Percentiles rank a stretch among this genome's conserved stretches.
Conservation (phyloP, 2,797 vertebrate genomes). For the Lagothrix lagotricha region DNA sequence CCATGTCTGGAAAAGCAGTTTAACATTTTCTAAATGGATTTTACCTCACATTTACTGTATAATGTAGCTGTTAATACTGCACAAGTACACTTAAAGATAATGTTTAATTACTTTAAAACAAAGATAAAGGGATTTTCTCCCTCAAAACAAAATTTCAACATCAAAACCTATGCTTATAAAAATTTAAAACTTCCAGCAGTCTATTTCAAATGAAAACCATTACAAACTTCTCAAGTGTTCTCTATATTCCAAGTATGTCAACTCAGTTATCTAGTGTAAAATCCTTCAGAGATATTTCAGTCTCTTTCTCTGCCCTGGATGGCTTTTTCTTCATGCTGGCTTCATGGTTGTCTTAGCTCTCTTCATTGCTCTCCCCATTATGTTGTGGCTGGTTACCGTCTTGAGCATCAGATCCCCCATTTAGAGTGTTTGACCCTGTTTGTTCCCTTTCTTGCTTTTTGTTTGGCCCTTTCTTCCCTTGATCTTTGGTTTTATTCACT, state of each 20-base stretch:
- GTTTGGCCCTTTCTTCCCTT: conserved; percentile 91
- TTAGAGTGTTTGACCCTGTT: conserved; percentile 89
- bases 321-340: conserved; percentile 84
- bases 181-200: conserved; percentile 85
- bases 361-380: conserved; percentile 87
- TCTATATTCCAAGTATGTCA: conserved; percentile 69
- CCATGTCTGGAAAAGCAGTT: conserved; percentile 79
- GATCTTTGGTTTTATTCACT: conserved; percentile 90
- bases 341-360: conserved; percentile 86
- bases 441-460: conserved; percentile 94
- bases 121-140: conserved; percentile 77
- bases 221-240: conserved; percentile 75
- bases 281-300: conserved; percentile 81
- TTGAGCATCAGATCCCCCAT: conserved; percentile 89
- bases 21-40: conserved; percentile 53
- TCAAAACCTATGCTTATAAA: conserved; percentile 88
- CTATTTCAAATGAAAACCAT: conserved; percentile 82
- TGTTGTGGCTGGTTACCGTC: conserved; percentile 86
- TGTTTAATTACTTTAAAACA: conserved; percentile 79
- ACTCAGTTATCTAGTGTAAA: conserved; percentile 83
- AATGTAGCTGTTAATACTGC: conserved; percentile 84
- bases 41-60: conserved; percentile 72
- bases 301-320: conserved; percentile 81
- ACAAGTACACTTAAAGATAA: conserved; percentile 81
- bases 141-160: conserved; percentile 80